Conservation (phyloP, 35 echinoderm and acorn worm species). For the Strongylocentrotus purpuratus region DNA sequence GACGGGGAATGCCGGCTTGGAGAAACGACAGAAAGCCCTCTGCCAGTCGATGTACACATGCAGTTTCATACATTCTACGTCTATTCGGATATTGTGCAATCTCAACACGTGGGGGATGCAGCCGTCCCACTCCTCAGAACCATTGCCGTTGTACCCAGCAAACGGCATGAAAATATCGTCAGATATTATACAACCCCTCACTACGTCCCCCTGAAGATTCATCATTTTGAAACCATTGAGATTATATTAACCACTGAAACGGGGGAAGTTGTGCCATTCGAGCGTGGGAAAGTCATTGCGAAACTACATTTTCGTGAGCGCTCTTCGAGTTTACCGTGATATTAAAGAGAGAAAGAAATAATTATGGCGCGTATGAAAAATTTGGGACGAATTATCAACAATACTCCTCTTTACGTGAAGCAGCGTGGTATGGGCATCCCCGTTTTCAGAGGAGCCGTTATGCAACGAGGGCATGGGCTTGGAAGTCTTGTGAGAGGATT, state of each 20-base stretch:
- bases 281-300: slow-evolving; percentile 54
- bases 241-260: slow-evolving; percentile 63
- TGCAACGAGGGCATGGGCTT: slow-evolving; percentile 58
- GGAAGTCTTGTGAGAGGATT: slow-evolving; percentile 61
- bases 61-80: slow-evolving; percentile 63
- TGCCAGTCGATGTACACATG: slow-evolving; percentile 56
- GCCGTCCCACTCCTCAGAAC: slow-evolving; percentile 35
- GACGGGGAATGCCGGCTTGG: neutral
- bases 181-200: slow-evolving; percentile 21
- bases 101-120: slow-evolving; percentile 51
- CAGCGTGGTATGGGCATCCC: slow-evolving; percentile 25
- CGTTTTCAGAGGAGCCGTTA: slow-evolving; percentile 33
- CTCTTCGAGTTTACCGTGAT: slow-evolving; percentile 56
- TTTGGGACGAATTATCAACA: neutral
- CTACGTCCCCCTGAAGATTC: slow-evolving; percentile 41
- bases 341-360: neutral
- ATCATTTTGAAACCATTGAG: slow-evolving; percentile 40
- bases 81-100: slow-evolving; percentile 60
- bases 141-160: neutral
- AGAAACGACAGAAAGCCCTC: neutral
- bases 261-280: slow-evolving; percentile 61
- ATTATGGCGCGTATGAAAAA: neutral
- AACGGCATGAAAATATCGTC: slow-evolving; percentile 5
- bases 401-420: neutral
- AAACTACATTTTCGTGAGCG: slow-evolving; percentile 68